These are phyloP conservation scores for Characodon lateralis DNA, from an alignment of 2,797 vertebrate species.

Conservation along the genomic window DNA sequence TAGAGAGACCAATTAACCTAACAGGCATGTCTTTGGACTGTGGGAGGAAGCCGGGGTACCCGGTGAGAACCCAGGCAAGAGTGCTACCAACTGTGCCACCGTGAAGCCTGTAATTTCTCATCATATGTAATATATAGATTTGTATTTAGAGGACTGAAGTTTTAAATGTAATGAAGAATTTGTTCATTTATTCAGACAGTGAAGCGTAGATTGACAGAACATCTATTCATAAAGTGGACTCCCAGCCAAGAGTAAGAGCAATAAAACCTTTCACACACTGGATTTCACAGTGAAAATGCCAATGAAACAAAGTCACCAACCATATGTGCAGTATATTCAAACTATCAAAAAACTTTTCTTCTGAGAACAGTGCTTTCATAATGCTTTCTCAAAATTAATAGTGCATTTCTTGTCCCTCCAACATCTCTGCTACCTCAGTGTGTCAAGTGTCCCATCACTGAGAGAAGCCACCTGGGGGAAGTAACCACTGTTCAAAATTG, in stretches of 20 bases:
- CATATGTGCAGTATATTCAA: not conserved
- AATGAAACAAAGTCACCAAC: not conserved
- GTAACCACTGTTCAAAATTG: constrained; percentile 58
- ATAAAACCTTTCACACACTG: not conserved
- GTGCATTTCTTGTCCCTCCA: constrained; percentile 12
- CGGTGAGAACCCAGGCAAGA: too few relatives aligned
- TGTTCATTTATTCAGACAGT: not conserved
- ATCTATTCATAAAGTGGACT: not conserved
- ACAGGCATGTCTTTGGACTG: too few relatives aligned
- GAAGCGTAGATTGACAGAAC: not conserved
- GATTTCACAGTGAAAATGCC: too few relatives aligned
- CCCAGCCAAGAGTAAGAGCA: not conserved
- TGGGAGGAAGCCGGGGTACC: too few relatives aligned
- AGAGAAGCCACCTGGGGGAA: constrained; percentile 72
- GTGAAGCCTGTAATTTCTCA: too few relatives aligned
- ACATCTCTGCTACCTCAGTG: constrained; percentile 11
- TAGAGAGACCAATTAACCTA: too few relatives aligned
- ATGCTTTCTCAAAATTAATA: constrained; percentile 49
- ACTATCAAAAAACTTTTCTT: not conserved
- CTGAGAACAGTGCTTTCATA: constrained; percentile 15
- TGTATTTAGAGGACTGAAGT: not conserved
- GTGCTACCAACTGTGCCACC: too few relatives aligned
- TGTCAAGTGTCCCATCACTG: not conserved
- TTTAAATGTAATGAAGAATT: not conserved
- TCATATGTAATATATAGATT: not conserved